Evolutionary conservation across 2,113 vertebrate species (phyloP).

Genomic region (Labeo catla): DNA sequence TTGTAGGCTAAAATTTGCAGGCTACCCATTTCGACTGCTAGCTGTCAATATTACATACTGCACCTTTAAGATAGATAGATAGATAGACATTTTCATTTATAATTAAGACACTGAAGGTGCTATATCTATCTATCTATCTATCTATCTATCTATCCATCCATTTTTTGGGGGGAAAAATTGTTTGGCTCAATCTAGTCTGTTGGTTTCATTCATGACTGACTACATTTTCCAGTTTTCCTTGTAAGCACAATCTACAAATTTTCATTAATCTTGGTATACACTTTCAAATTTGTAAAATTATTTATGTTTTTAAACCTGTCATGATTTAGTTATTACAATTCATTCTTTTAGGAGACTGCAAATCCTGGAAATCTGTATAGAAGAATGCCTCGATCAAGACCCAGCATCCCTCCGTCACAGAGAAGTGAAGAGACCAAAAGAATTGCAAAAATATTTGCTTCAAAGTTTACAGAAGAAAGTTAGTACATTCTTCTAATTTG

Average conservation of each 20-base stretch:
- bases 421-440: conserved; percentile 81
- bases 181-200: not conserved
- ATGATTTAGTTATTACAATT: not conserved
- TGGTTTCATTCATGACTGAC: not conserved
- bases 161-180: not conserved
- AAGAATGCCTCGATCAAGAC: conserved; percentile 63
- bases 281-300: not conserved
- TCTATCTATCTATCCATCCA: no score
- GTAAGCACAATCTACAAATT: not conserved
- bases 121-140: no score
- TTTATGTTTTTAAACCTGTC: not conserved
- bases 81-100: no score
- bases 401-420: conserved; percentile 64
- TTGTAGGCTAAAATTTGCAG: no score
- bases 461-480: conserved; percentile 73
- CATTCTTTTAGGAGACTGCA: conserved; percentile 35
- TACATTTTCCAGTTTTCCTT: not conserved
- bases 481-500: conserved; percentile 49
- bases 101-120: no score
- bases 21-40: no score
- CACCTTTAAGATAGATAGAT: no score
- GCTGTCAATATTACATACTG: no score
- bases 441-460: conserved; percentile 89
- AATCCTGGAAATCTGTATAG: conserved; percentile 52
- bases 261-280: not conserved